Evolutionary conservation across 2,797 vertebrate species (phyloP).

Genomic region (Neostethus bicornis): DNA sequence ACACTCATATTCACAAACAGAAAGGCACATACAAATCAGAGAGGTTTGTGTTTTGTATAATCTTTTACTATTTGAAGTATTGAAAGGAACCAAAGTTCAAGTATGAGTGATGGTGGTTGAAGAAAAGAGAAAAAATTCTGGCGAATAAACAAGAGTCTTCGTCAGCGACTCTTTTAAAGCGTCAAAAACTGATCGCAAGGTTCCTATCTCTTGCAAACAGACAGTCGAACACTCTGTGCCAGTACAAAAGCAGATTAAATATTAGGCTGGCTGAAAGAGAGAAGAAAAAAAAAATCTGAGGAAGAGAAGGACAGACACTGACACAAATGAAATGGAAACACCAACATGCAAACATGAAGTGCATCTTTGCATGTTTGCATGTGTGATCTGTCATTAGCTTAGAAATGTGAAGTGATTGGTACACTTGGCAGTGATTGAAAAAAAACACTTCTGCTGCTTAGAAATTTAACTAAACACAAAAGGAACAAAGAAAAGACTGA

Average conservation of each 20-base stretch:
- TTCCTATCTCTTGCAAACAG: constrained; percentile 53
- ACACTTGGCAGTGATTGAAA: constrained; percentile 58
- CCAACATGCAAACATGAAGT: constrained; percentile 16
- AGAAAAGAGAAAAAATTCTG: constrained; percentile 24
- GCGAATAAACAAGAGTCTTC: constrained; percentile 39
- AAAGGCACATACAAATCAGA: constrained; percentile 12
- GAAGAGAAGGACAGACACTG: constrained; percentile 42
- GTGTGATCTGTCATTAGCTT: constrained; percentile 55
- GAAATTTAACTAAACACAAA: constrained; percentile 20
- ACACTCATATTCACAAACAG: constrained; percentile 4
- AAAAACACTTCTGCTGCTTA: constrained; percentile 39
- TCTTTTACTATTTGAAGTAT: constrained; percentile 12
- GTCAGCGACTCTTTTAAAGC: constrained; percentile 36
- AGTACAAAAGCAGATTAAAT: constrained; percentile 55
- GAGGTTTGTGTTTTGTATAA: constrained; percentile 25
- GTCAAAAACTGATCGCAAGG: constrained; percentile 40
- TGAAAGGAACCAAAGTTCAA: constrained; percentile 36
- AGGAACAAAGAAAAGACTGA: background rate
- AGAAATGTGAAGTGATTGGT: constrained; percentile 64
- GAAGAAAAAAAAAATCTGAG: constrained; percentile 14
- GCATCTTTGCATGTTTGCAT: constrained; percentile 27
- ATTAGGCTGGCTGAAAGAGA: constrained; percentile 31
- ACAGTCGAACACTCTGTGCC: constrained; percentile 38
- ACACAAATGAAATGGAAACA: constrained; percentile 21
- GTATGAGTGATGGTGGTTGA: constrained; percentile 29